A percentile compares a stretch with the other conserved stretches of the same genome.
Conservation (phyloP, 2,113 vertebrate species). For the Carassius gibelio region DNA sequence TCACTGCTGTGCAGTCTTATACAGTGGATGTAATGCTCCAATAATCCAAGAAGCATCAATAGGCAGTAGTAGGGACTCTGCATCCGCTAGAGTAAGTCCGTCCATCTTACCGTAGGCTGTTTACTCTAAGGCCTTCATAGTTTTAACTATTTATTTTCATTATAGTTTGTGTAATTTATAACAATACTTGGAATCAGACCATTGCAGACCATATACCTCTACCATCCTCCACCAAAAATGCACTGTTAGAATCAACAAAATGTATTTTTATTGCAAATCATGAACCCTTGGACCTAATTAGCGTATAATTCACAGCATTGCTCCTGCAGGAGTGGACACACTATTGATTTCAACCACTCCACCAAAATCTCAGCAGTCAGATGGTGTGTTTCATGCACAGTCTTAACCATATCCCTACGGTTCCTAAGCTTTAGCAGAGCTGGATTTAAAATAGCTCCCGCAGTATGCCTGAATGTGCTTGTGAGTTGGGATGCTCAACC, state of each 20-base stretch:
- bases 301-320: neutral
- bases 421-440: slow-evolving; percentile 26
- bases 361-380: neutral
- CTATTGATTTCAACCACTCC: neutral
- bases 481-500: slow-evolving; percentile 47
- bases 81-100: neutral
- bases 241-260: neutral
- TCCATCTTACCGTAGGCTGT: neutral
- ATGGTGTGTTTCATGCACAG: slow-evolving; percentile 14
- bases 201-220: neutral
- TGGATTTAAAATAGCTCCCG: slow-evolving; percentile 57
- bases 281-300: neutral
- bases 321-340: neutral
- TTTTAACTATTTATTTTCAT: neutral
- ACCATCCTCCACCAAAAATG: neutral
- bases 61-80: neutral
- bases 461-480: slow-evolving; percentile 35
- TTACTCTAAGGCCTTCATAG: neutral
- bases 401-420: slow-evolving; percentile 39
- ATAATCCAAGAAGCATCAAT: neutral
- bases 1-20: neutral
- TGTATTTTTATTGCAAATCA: neutral
- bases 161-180: neutral
- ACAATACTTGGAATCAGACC: neutral
- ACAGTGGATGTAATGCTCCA: neutral